These are phyloP conservation scores for Ctenopoma multispine DNA, from an alignment of 2,797 vertebrate species.

Conservation along the genomic window DNA sequence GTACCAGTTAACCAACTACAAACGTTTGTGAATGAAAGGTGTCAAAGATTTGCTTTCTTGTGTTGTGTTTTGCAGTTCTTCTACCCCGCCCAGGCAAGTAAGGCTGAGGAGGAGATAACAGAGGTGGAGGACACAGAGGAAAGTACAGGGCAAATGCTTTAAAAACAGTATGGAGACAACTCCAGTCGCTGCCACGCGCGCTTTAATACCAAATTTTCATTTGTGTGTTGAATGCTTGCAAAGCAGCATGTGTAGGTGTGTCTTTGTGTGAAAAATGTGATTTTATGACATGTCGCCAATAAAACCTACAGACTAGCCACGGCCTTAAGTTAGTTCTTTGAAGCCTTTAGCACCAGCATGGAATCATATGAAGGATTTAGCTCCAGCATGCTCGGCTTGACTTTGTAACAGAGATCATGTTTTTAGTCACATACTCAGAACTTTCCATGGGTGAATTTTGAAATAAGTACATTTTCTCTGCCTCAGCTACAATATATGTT, in stretches of 20 bases:
- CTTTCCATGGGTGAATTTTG: too few species aligned
- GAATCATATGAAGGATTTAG: neutral
- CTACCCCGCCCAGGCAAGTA: neutral
- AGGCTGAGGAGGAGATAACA: slow-evolving; percentile 65
- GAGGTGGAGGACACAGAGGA: slow-evolving; percentile 54
- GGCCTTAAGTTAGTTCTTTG: too few species aligned
- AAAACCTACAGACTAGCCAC: too few species aligned
- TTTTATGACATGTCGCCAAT: neutral
- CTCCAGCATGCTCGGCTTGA: neutral
- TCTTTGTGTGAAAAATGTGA: neutral
- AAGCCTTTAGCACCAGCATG: too few species aligned
- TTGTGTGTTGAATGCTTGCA: neutral
- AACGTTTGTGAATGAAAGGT: neutral
- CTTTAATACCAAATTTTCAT: neutral
- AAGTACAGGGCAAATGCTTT: neutral
- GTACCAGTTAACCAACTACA: neutral
- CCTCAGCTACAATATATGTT: neutral
- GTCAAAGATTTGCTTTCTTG: neutral
- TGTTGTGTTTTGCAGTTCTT: slow-evolving; percentile 51
- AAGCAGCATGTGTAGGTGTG: neutral
- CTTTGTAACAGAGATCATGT: neutral
- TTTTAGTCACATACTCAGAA: too few species aligned
- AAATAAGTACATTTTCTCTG: too few species aligned
- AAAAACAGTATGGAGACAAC: neutral
- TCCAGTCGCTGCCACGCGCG: too few species aligned